Evolutionary conservation across 2,888 invertebrate species (phyloP), one percentile per base, ranked within the genome.

Genomic region (Nomada goodeniana): DNA sequence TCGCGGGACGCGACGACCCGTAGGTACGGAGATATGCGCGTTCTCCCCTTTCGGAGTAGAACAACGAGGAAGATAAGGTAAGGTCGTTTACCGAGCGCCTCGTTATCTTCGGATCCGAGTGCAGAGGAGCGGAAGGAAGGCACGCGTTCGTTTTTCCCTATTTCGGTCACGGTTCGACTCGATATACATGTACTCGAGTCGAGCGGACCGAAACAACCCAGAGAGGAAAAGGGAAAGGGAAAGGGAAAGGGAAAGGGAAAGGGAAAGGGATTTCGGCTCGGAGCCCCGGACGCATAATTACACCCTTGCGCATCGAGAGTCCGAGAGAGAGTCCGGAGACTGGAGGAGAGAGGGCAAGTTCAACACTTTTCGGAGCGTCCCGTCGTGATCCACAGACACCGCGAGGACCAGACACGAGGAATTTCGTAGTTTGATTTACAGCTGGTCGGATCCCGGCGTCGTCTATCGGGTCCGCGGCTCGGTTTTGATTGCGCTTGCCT

Each of bases 361-460:
- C 84, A 82, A 87, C 82, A 83, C 87, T 86, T 87, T 68, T 69
- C 84, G 64, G 57, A 52, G 63, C 69, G 74, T 59, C 71, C 82
- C 76, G 76, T 76, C 78, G 76, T 70, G 76, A 53, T 64, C 74
- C 76, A 57, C 74, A 78, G 83, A 85, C 86, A 82, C 76, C 76
- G 69, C 74, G 80, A 74, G 82, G 80, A 80, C 65, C 80, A 83
- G 88, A 83, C 88, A 75, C 85, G 75, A 77, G 81, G 89, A 91
- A 91, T 91, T 91, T 91, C 86, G 83, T 86, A 91, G 90, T 92
- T 92, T 92, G 92, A 92, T 92, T 92, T 92, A 92, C 92, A 92
- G 90, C 92, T 91, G 88, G 73, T 68, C 73, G 80, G 80, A 72
- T 83, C 76, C 86, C 86, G 86, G 76, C 86, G 83, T 85, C 80